A percentile compares a stretch with the other conserved stretches of the same genome.
Evolutionary conservation across 2,888 invertebrate species (phyloP).

Genomic region (Pseudanteris insignis): DNA sequence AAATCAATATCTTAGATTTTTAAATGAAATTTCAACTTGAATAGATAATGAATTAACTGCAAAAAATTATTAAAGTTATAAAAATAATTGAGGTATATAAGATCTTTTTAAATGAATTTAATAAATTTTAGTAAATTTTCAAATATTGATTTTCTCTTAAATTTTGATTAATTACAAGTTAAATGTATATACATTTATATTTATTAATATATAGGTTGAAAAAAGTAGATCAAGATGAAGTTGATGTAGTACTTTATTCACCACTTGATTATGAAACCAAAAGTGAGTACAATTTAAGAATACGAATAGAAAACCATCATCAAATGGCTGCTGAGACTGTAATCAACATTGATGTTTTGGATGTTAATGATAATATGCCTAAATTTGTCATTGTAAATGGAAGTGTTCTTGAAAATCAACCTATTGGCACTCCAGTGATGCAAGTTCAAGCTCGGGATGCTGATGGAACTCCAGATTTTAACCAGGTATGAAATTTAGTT

Average conservation of each 20-base stretch:
- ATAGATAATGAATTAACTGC: too few relatives aligned
- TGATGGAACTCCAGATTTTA: conserved; percentile 85
- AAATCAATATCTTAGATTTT: neutral
- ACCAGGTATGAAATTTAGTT: conserved; percentile 75
- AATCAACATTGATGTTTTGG: conserved; percentile 80
- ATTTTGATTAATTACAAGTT: too few relatives aligned
- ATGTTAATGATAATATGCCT: conserved; percentile 92
- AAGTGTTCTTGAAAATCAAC: conserved; percentile 86
- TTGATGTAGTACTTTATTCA: conserved; percentile 79
- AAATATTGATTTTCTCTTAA: too few relatives aligned
- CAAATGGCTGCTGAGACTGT: conserved; percentile 82
- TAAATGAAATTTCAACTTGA: too few relatives aligned
- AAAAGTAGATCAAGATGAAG: conserved; percentile 74
- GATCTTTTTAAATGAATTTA: too few relatives aligned
- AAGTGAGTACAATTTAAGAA: conserved; percentile 83
- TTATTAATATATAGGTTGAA: too few relatives aligned
- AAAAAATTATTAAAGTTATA: too few relatives aligned
- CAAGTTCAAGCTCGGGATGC: conserved; percentile 86
- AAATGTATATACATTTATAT: too few relatives aligned
- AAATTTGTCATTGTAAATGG: conserved; percentile 71
- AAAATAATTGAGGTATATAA: too few relatives aligned
- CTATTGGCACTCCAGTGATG: conserved; percentile 85
- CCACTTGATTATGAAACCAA: conserved; percentile 86
- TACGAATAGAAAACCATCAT: conserved; percentile 83
- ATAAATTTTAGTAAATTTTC: too few relatives aligned